phyloP scores from a whole-genome alignment of 2,113 vertebrate genomes.

The Rostratula benghalensis region DNA sequence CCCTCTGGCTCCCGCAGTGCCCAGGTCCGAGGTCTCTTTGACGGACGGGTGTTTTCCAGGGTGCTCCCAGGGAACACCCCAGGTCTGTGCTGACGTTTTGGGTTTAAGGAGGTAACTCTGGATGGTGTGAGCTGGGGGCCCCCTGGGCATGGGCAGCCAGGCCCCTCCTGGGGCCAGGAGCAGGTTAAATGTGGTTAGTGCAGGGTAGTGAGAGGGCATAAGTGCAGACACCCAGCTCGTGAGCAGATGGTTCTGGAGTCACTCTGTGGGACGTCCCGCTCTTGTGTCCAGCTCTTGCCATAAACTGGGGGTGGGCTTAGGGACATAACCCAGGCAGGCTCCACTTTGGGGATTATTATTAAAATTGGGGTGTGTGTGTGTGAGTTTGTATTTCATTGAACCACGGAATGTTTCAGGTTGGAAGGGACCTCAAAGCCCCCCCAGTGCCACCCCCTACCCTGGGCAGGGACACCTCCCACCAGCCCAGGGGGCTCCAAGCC shows the following conservation, averaged over 20 bases:
- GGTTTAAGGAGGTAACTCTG: background rate
- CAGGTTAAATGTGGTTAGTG: fast-evolving
- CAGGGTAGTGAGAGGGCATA: no score
- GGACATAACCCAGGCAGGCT: background rate
- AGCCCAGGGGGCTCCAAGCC: background rate
- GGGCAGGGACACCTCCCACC: background rate
- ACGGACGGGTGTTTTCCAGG: background rate
- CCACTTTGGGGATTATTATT: background rate
- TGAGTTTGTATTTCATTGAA: background rate
- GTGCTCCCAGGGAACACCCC: background rate
- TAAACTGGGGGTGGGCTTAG: background rate
- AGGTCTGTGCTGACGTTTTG: background rate
- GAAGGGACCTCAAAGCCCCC: background rate
- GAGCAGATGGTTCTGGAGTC: background rate
- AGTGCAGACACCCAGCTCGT: background rate
- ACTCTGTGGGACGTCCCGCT: background rate
- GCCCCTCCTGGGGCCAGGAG: background rate
- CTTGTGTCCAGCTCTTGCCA: background rate
- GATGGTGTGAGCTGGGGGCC: background rate
- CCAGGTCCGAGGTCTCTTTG: background rate
- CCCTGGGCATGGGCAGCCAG: no score
- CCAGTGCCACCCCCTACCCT: background rate
- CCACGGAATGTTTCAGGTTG: background rate
- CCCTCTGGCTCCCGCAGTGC: background rate
- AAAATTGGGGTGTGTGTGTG: background rate